Conservation (phyloP, 2,113 vertebrate species). For the Oreochromis aureus region DNA sequence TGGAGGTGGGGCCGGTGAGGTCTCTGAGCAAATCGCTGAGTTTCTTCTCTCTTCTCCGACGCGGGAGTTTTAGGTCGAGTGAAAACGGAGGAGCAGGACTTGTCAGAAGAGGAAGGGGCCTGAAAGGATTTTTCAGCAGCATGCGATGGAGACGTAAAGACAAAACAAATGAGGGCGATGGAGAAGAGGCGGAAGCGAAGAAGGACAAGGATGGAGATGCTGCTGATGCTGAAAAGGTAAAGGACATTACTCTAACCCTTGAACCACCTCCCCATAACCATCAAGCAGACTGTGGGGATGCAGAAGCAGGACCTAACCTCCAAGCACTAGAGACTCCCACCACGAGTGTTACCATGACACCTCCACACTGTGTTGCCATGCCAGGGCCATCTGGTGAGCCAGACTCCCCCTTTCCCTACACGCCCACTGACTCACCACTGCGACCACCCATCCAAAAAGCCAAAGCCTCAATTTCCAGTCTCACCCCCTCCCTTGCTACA, state of each 20-base stretch:
- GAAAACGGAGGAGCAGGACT: conserved; percentile 71
- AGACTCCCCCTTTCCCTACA: conserved; percentile 49
- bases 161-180: conserved; percentile 68
- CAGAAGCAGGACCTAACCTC: conserved; percentile 15
- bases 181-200: conserved; percentile 55
- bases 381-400: conserved; percentile 54
- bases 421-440: conserved; percentile 57
- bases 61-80: conserved; percentile 74
- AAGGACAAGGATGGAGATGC: conserved; percentile 58
- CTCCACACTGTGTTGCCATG: conserved; percentile 49
- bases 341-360: conserved; percentile 46
- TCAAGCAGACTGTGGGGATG: conserved; percentile 44
- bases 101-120: conserved; percentile 83
- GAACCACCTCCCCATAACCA: conserved; percentile 65
- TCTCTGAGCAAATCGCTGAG: conserved; percentile 89
- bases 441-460: conserved; percentile 33
- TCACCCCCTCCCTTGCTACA: conserved; percentile 59
- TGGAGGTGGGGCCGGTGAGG: conserved; percentile 65
- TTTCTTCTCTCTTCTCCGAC: conserved; percentile 88
- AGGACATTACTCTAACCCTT: conserved; percentile 70
- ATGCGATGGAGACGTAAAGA: conserved; percentile 87
- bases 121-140: conserved; percentile 86
- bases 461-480: conserved; percentile 58
- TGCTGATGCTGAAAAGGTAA: conserved; percentile 71
- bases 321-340: conserved; percentile 32